phyloP scores from a whole-genome alignment of 1,140 invertebrate species.

The Conus ventricosus region DNA sequence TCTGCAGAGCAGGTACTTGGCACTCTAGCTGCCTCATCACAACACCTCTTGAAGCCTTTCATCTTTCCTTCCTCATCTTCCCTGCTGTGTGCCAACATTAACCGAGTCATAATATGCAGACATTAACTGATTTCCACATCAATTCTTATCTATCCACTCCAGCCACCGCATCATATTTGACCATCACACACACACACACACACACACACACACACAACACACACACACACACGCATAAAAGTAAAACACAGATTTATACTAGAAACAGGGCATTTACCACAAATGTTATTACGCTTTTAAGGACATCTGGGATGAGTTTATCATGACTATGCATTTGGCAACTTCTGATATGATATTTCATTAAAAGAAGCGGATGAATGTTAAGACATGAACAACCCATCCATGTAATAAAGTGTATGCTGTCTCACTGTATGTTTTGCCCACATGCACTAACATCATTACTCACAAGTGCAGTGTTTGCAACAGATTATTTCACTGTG shows the following conservation, averaged over 20 bases:
- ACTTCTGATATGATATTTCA: neutral
- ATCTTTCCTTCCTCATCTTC: neutral
- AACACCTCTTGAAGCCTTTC: neutral
- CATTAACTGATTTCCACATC: neutral
- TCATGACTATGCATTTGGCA: neutral
- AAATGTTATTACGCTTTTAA: neutral
- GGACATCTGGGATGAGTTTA: neutral
- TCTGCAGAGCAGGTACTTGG: neutral
- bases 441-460: too few species aligned
- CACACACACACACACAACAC: neutral
- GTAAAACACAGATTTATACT: neutral
- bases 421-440: too few species aligned
- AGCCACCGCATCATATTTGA: neutral
- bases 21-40: neutral
- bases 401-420: too few species aligned
- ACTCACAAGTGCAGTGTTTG: too few species aligned
- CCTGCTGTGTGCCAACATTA: neutral
- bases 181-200: neutral
- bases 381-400: too few species aligned
- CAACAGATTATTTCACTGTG: too few species aligned
- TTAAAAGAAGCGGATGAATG: too few species aligned
- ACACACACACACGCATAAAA: neutral
- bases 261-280: neutral
- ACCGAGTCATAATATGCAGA: neutral
- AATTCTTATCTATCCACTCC: neutral